Evolutionary conservation across 2,888 invertebrate genomes (phyloP).

Genomic region (Lasioglossum marginatum): DNA sequence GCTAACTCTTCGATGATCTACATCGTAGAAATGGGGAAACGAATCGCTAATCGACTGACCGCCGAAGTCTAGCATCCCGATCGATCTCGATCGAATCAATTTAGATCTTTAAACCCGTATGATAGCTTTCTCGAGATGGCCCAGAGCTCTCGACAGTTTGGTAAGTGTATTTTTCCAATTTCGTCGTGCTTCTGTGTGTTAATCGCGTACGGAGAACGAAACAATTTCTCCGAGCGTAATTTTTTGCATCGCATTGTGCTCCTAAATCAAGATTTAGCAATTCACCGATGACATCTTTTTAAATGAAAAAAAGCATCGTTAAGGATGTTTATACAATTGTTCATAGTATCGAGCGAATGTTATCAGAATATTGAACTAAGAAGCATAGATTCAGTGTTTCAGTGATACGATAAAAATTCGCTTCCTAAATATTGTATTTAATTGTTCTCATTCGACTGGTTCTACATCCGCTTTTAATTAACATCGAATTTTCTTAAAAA

Average conservation of each 20-base stretch:
- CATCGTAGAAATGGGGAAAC: slow-evolving; percentile 46
- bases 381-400: background rate
- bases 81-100: background rate
- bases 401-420: no score
- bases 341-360: background rate
- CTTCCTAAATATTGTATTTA: no score
- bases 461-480: no score
- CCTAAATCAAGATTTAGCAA: background rate
- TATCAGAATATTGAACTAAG: background rate
- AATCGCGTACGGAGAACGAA: background rate
- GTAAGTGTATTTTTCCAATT: slow-evolving; percentile 17
- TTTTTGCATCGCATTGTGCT: background rate
- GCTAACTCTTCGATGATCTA: background rate
- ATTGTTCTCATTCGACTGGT: no score
- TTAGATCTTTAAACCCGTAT: slow-evolving; percentile 9
- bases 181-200: slow-evolving; percentile 20
- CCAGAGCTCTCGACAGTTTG: background rate
- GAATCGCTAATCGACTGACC: slow-evolving; percentile 44
- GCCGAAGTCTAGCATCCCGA: background rate
- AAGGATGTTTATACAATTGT: background rate
- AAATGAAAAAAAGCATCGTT: background rate
- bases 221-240: background rate
- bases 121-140: background rate
- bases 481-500: no score
- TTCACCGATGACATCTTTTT: background rate